These are phyloP conservation scores for Vimba vimba DNA, from an alignment of 2,113 vertebrate species.

Conservation along the genomic window DNA sequence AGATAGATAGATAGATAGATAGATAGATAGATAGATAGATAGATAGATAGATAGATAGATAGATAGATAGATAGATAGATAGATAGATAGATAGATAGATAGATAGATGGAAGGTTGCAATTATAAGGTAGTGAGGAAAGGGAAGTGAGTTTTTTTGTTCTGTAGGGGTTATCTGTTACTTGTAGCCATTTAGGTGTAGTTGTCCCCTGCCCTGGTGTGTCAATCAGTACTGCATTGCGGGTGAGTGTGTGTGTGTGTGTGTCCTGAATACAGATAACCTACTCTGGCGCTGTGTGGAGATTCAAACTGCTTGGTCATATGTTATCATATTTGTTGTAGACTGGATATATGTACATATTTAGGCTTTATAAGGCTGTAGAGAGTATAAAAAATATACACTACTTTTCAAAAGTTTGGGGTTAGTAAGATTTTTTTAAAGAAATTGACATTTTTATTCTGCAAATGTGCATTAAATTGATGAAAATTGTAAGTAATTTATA, in stretches of 20 bases:
- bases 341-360: neutral
- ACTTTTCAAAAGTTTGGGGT: neutral
- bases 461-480: neutral
- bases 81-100: no score
- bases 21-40: no score
- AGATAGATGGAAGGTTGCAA: neutral
- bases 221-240: constrained; percentile 31
- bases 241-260: constrained; percentile 2
- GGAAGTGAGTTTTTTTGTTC: neutral
- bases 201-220: neutral
- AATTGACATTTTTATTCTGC: neutral
- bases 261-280: constrained; percentile 46
- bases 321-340: neutral
- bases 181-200: neutral
- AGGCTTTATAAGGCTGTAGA: neutral
- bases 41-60: no score
- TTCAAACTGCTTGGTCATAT: neutral
- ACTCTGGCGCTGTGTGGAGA: neutral
- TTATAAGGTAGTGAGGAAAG: neutral
- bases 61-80: no score
- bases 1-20: no score
- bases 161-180: neutral
- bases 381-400: neutral
- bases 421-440: neutral
- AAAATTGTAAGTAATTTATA: neutral